Conservation (phyloP, 2,888 invertebrate genomes). For the Argyra leucocephala region DNA sequence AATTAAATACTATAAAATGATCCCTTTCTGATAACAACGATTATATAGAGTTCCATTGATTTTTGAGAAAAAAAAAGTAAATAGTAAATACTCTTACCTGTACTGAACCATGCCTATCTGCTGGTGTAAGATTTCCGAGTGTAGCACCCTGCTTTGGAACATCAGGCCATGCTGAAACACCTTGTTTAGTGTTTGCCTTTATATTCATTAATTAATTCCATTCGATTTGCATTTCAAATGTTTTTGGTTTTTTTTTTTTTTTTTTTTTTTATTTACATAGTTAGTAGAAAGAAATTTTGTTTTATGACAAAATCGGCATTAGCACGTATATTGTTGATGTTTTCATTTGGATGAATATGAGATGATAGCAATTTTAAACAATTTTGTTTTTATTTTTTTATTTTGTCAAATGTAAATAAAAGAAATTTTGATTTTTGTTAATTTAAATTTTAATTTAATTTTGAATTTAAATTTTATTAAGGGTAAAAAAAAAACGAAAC, state of each 20-base stretch:
- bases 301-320: conserved; percentile 13
- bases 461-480: neutral
- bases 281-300: conserved; percentile 16
- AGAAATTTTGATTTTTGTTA: neutral
- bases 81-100: conserved; percentile 70
- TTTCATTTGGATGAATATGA: conserved; percentile 16
- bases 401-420: neutral
- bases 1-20: too few relatives aligned
- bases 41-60: too few relatives aligned
- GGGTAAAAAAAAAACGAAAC: neutral
- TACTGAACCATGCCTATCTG: conserved; percentile 93
- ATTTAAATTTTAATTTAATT: neutral
- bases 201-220: conserved; percentile 15
- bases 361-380: conserved; percentile 12
- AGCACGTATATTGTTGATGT: conserved; percentile 2
- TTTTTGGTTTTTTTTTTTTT: conserved; percentile 14
- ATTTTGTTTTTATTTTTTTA: neutral
- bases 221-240: conserved; percentile 15
- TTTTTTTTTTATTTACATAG: conserved; percentile 13
- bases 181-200: conserved; percentile 55
- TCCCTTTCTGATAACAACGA: too few relatives aligned
- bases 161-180: conserved; percentile 74
- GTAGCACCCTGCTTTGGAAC: conserved; percentile 70
- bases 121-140: conserved; percentile 80
- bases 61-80: too few relatives aligned